Conservation (phyloP, 1,140 invertebrate genomes). For the Trichonephila clavata region DNA sequence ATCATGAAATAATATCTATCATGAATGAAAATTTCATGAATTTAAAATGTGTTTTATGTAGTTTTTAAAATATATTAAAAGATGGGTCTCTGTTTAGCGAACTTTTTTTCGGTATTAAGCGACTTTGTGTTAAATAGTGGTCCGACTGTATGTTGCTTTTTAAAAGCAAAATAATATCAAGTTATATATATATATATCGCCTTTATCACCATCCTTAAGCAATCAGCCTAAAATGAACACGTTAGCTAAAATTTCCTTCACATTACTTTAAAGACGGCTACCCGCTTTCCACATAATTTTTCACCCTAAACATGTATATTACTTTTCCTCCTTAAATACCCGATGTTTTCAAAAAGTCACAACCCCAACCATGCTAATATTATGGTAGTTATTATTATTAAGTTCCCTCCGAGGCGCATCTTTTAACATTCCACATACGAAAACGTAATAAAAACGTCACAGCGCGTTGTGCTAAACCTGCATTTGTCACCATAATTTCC, state of each 20-base stretch:
- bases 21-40: no score
- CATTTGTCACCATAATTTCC: conserved; percentile 52
- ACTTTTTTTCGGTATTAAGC: no score
- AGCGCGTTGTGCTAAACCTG: conserved; percentile 7
- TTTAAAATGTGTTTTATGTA: no score
- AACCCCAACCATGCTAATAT: neutral
- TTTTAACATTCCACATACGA: neutral
- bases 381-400: conserved; percentile 17
- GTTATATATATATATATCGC: neutral
- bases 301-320: neutral
- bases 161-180: no score
- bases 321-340: conserved; percentile 1
- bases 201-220: neutral
- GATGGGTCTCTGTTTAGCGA: no score
- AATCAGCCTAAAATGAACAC: neutral
- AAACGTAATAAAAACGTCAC: conserved; percentile 56
- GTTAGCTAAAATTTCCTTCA: neutral
- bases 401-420: neutral
- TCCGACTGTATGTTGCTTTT: no score
- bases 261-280: neutral
- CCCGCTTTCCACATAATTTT: neutral
- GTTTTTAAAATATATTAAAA: no score
- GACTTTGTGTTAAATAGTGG: no score
- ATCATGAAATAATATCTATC: no score
- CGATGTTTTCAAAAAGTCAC: conserved; percentile 6